Percentiles rank a stretch among this genome's conserved stretches.
phyloP scores from a whole-genome alignment of 1,140 invertebrate genomes.

The Metopolophium dirhodum region DNA sequence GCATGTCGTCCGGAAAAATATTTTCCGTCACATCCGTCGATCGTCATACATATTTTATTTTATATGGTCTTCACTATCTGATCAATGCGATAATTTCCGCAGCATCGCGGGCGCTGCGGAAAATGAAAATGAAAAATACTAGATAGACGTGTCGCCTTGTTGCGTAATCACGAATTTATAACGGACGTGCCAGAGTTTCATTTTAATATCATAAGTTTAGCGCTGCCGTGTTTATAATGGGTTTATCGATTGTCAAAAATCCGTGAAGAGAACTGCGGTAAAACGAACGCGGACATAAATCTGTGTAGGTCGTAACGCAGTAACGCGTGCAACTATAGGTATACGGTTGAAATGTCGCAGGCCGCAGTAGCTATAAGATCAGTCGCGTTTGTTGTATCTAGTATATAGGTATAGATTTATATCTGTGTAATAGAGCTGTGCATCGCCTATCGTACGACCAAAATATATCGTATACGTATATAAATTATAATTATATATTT shows the following conservation, averaged over 20 bases:
- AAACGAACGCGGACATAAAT: no score
- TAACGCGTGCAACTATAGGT: no score
- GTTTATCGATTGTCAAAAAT: no score
- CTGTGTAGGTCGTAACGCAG: no score
- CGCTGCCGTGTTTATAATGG: no score
- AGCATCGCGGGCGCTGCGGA: no score
- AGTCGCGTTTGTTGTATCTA: neutral
- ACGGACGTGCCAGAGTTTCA: neutral
- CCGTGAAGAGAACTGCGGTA: no score
- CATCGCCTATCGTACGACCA: neutral
- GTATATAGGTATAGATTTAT: no score
- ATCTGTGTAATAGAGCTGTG: no score
- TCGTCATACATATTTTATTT: neutral
- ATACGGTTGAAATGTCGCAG: no score
- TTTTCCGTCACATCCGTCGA: neutral
- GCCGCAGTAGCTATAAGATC: no score
- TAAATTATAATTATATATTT: neutral
- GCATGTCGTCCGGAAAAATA: no score
- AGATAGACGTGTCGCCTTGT: neutral
- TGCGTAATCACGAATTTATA: neutral
- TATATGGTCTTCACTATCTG: neutral
- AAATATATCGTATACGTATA: neutral
- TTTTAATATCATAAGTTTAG: neutral
- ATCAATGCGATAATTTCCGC: neutral
- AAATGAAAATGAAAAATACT: neutral